A percentile compares a stretch with the other conserved stretches of the same genome.
These are phyloP conservation scores for Glomeris maerens DNA, from an alignment of 1,140 invertebrate species.

Conservation along the genomic window DNA sequence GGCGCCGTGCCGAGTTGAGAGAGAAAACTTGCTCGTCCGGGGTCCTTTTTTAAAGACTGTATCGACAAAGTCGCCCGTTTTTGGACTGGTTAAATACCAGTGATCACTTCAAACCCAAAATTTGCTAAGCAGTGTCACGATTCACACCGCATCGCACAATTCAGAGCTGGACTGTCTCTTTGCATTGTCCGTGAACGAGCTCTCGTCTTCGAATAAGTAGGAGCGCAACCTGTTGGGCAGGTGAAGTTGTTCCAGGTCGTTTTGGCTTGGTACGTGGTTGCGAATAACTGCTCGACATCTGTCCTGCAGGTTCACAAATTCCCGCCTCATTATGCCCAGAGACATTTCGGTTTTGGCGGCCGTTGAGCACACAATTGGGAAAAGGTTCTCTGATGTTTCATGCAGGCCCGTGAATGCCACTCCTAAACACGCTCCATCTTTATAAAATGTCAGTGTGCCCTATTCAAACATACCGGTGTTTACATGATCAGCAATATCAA, in stretches of 20 bases:
- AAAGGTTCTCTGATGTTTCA: slow-evolving; percentile 40
- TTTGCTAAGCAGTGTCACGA: background rate
- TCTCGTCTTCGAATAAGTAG: slow-evolving; percentile 19
- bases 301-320: slow-evolving; percentile 52
- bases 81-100: background rate
- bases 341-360: slow-evolving; percentile 61
- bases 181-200: background rate
- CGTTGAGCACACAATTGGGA: slow-evolving; percentile 54
- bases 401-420: slow-evolving; percentile 38
- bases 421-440: slow-evolving; percentile 49
- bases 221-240: slow-evolving; percentile 27
- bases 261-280: slow-evolving; percentile 17
- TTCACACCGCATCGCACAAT: background rate
- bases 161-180: background rate
- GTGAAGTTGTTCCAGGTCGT: slow-evolving; percentile 22
- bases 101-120: background rate
- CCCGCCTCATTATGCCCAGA: slow-evolving; percentile 38
- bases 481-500: too few species aligned
- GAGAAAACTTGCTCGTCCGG: too few species aligned
- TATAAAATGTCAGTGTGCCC: slow-evolving; percentile 58
- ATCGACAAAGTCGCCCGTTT: too few species aligned
- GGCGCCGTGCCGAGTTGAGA: too few species aligned
- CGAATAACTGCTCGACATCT: slow-evolving; percentile 29
- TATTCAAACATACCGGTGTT: too few species aligned
- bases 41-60: too few species aligned